Percentiles rank a stretch among this genome's conserved stretches.
Evolutionary conservation across 1,140 invertebrate species (phyloP).

Genomic region (Olivierus martensii): DNA sequence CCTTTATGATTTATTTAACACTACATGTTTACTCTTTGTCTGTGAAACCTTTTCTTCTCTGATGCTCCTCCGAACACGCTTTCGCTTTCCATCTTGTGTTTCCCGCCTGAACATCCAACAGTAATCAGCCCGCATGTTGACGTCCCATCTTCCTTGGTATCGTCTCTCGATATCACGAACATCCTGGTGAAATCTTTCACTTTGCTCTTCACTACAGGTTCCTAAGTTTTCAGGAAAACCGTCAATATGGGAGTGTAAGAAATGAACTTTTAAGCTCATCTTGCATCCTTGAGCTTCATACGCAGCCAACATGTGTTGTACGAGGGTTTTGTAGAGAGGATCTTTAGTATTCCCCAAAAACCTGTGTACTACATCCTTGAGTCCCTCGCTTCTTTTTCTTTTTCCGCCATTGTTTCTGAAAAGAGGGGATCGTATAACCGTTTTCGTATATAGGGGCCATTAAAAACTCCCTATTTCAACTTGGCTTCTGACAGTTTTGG

Average conservation of each 20-base stretch:
- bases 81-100: neutral
- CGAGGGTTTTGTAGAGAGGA: conserved; percentile 4
- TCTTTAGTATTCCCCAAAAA: conserved; percentile 15
- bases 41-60: neutral
- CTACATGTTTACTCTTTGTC: neutral
- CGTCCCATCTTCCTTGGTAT: conserved; percentile 13
- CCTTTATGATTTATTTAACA: too few species aligned
- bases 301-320: conserved; percentile 7
- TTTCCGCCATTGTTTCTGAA: conserved; percentile 6
- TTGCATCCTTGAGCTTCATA: neutral
- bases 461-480: conserved; percentile 11
- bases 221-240: conserved; percentile 13
- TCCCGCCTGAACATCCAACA: conserved; percentile 1
- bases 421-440: conserved; percentile 11
- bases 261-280: conserved; percentile 17
- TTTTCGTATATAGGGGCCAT: conserved; percentile 6
- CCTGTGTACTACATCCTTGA: conserved; percentile 7
- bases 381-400: conserved; percentile 8
- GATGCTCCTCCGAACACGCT: neutral
- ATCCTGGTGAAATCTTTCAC: conserved; percentile 18
- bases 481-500: conserved; percentile 22
- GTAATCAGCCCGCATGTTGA: conserved; percentile 17
- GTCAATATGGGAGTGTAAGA: too few species aligned
- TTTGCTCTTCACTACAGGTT: conserved; percentile 17
- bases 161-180: conserved; percentile 8